phyloP scores from a whole-genome alignment of 2,113 vertebrate species.

The Pteropus alecto region DNA sequence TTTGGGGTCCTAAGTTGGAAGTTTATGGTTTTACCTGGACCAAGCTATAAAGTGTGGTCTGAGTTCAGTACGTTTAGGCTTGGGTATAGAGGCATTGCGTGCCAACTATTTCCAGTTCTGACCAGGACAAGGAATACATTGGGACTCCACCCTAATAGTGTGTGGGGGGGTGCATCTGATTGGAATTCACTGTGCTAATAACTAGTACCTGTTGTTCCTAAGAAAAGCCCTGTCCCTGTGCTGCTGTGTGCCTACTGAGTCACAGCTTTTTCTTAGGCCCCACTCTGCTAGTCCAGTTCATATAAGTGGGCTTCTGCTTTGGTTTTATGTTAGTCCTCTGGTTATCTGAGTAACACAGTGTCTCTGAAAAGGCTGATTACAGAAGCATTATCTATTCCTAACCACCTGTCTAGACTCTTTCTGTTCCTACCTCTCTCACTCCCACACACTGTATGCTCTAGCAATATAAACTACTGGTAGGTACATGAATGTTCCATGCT shows the following conservation, averaged over 20 bases:
- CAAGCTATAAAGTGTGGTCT: background rate
- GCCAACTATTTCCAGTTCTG: background rate
- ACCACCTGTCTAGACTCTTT: conserved; percentile 21
- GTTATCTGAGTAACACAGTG: conserved; percentile 27
- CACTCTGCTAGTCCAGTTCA: background rate
- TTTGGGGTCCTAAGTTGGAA: background rate
- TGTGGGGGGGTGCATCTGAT: background rate
- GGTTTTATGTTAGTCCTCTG: background rate
- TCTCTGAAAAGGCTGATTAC: conserved; percentile 46
- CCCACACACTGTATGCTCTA: conserved; percentile 21
- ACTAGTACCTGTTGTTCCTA: background rate
- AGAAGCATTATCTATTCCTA: conserved; percentile 28
- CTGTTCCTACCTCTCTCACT: background rate
- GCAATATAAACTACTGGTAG: background rate
- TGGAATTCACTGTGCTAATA: background rate
- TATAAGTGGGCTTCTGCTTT: conserved; percentile 28
- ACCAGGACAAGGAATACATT: background rate
- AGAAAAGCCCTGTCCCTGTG: background rate
- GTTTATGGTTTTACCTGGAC: background rate
- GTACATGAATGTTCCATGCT: background rate
- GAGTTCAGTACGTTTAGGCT: background rate
- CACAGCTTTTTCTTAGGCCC: background rate
- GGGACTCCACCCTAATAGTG: background rate
- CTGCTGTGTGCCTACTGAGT: background rate
- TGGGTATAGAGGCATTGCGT: background rate